Percentiles rank a stretch among this genome's conserved stretches.
Conservation (phyloP, 2,113 vertebrate species). For the Rostratula benghalensis region DNA sequence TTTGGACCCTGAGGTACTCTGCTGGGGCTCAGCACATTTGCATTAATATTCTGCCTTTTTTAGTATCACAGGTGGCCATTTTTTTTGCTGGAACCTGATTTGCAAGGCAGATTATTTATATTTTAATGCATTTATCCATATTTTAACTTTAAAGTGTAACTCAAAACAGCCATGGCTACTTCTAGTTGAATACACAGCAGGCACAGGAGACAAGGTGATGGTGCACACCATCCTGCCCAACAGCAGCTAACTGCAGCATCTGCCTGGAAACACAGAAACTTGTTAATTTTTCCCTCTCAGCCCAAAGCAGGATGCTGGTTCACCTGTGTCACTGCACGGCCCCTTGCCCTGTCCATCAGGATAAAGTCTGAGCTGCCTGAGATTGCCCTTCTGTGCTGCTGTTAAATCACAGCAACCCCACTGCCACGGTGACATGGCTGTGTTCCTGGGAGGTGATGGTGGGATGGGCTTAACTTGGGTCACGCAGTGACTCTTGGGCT, state of each 20-base stretch:
- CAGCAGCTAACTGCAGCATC: not conserved
- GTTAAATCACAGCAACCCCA: not conserved
- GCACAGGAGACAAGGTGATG: not conserved
- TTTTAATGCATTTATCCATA: not conserved
- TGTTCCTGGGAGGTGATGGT: not conserved
- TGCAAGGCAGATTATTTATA: not conserved
- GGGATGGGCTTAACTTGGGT: not conserved
- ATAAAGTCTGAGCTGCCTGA: not conserved
- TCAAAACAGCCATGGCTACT: not conserved
- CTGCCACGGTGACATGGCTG: accelerated
- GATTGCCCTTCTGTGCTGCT: not conserved
- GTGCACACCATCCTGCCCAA: accelerated
- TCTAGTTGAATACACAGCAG: not conserved
- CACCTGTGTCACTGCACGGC: not conserved
- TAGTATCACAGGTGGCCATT: not conserved
- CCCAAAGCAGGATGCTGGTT: not conserved
- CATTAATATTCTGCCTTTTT: not conserved
- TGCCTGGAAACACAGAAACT: not conserved
- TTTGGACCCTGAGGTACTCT: not conserved
- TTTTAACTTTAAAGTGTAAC: not conserved
- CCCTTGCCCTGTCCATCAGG: accelerated
- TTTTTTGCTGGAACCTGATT: not conserved
- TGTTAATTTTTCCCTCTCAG: not conserved
- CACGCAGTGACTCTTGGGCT: not conserved
- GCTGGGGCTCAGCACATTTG: not conserved